Evolutionary conservation across 2,888 invertebrate species (phyloP).

Genomic region (Cryptocheilus praepositus): DNA sequence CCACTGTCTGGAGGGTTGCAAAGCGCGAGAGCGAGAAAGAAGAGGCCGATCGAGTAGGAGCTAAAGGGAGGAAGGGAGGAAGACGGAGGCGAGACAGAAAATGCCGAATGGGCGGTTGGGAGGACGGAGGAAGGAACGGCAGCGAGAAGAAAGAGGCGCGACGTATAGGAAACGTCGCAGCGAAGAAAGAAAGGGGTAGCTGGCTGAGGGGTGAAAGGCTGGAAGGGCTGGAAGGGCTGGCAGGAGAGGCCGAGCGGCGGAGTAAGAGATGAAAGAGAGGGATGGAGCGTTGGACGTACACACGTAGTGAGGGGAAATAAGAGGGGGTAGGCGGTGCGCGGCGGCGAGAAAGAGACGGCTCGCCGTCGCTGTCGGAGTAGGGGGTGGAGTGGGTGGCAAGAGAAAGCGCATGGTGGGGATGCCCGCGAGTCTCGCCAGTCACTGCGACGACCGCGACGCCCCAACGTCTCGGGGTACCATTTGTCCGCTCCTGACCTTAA

Average conservation of each 20-base stretch:
- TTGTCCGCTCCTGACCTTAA: slow-evolving; percentile 56
- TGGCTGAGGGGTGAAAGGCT: too few relatives aligned
- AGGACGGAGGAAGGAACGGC: too few relatives aligned
- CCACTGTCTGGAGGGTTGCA: slow-evolving; percentile 48
- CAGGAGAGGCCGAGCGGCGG: slow-evolving; percentile 5
- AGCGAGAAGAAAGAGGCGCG: too few relatives aligned
- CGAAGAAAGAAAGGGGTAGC: too few relatives aligned
- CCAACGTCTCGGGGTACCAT: slow-evolving; percentile 70
- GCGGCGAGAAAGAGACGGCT: slow-evolving; percentile 16
- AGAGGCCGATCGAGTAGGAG: slow-evolving; percentile 1
- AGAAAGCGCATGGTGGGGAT: slow-evolving; percentile 51
- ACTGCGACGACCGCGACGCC: slow-evolving; percentile 74
- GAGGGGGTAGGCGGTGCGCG: slow-evolving; percentile 22
- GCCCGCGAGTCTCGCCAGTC: slow-evolving; percentile 71
- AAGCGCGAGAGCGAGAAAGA: slow-evolving; percentile 9
- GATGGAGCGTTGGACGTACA: neutral
- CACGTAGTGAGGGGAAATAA: slow-evolving; percentile 16
- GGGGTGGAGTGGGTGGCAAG: slow-evolving; percentile 36
- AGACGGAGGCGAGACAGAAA: slow-evolving; percentile 17
- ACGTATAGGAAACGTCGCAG: too few relatives aligned
- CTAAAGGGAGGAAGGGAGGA: neutral
- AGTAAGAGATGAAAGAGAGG: slow-evolving; percentile 17
- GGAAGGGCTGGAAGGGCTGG: neutral
- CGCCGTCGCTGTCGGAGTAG: slow-evolving; percentile 21
- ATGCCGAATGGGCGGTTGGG: slow-evolving; percentile 6